Evolutionary conservation across 2,113 vertebrate genomes (phyloP).

Genomic region (Arothron firmamentum): DNA sequence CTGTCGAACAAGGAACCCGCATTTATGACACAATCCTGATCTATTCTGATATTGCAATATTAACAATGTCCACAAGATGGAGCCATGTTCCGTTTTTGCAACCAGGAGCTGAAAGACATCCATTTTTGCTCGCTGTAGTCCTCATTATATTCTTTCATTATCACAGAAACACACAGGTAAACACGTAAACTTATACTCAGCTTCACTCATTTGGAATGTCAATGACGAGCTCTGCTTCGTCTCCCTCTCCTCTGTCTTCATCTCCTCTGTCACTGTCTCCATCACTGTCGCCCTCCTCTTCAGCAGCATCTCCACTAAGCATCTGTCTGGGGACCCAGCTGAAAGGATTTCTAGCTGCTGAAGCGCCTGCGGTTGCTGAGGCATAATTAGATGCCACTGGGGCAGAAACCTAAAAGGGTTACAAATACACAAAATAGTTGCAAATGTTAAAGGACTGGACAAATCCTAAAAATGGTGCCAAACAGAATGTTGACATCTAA

Average conservation of each 20-base stretch:
- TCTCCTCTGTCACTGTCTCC: conserved; percentile 76
- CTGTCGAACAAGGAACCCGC: too few species aligned
- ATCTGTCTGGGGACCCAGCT: conserved; percentile 81
- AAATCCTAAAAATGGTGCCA: not conserved
- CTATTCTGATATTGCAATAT: conserved; percentile 22
- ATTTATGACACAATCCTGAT: too few species aligned
- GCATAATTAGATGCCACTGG: conserved; percentile 71
- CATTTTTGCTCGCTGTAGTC: conserved; percentile 1
- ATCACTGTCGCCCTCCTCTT: conserved; percentile 78
- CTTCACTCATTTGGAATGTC: conserved; percentile 80
- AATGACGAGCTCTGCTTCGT: conserved; percentile 79
- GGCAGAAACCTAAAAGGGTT: conserved; percentile 64
- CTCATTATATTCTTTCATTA: conserved; percentile 7
- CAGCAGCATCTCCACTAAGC: conserved; percentile 77
- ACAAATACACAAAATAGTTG: not conserved
- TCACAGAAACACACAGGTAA: conserved; percentile 10
- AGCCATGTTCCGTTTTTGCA: conserved; percentile 2
- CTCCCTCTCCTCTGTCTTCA: conserved; percentile 77
- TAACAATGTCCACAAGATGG: conserved; percentile 44
- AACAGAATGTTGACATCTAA: not conserved
- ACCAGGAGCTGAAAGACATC: not conserved
- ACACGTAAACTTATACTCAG: conserved; percentile 19
- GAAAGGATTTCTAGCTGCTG: conserved; percentile 66
- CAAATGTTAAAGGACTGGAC: not conserved
- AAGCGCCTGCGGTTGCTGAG: conserved; percentile 53